Evolutionary conservation across 2,888 invertebrate species (phyloP), one percentile per base, ranked within the genome.

Genomic region (Alitta virens): DNA sequence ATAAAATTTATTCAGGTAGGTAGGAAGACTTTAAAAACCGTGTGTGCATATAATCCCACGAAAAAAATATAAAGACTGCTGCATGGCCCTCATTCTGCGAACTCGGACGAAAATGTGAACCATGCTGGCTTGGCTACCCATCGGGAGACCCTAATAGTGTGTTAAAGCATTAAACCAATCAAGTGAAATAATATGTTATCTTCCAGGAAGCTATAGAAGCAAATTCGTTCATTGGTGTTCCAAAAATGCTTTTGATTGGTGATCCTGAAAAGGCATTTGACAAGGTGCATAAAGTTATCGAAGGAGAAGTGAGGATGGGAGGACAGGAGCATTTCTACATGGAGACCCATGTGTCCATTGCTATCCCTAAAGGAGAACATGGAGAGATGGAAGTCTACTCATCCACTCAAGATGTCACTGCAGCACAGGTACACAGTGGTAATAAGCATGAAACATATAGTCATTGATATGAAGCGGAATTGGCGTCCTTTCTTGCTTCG

Each of bases 291-390:
- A 33, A 12, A 33, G 82, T 91, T n/a, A 78, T 94, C 38, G 89
- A 91, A 82, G 92, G 93, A 0, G 87, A 90, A 69, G 85, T 88
- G 52, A 85, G 89, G 62, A 89, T 91, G 76, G 94, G 94, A 14
- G 94, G 92, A 0, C 96, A 97, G 82, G 97, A 97, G 79, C 97
- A 97, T 80, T 96, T 98, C 81, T 97, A 97, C 82, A 84, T 98
- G 72, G 97, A 98, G 83, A 93, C 96, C 0, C 81, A 84, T 21
- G 76, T 78, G 1, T 77, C 81, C 43, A 67, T 85, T 5, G 85
- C 77, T 0, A 77, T 83, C 21, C 85, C 85, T 0, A 87, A 86
- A 72, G 92, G 63, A 5, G 91, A 79, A 82, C 82, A 62, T 63
- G 88, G 91, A 68, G 96, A 96, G 81, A 81, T 97, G 63, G 94